Evolutionary conservation across 1,140 invertebrate species (phyloP).

Genomic region (Ganaspis sp.): DNA sequence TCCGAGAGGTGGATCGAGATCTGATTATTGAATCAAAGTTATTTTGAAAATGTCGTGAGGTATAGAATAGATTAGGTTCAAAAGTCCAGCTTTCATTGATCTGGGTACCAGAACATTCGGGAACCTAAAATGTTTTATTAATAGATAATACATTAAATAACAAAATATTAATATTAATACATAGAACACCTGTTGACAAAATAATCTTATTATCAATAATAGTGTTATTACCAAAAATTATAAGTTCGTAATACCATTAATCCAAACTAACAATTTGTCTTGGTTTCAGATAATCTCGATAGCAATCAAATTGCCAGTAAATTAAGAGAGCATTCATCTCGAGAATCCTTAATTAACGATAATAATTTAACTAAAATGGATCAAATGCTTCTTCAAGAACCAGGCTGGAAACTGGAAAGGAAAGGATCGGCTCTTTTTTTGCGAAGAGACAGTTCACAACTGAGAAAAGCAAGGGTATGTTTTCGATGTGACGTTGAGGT

Average conservation of each 20-base stretch:
- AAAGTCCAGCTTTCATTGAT: no score
- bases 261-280: background rate
- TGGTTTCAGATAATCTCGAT: background rate
- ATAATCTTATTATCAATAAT: no score
- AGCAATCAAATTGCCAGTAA: background rate
- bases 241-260: background rate
- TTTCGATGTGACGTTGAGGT: slow-evolving; percentile 76
- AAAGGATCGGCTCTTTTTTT: slow-evolving; percentile 73
- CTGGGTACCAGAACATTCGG: no score
- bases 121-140: no score
- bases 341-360: slow-evolving; percentile 12
- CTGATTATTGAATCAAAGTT: no score
- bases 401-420: slow-evolving; percentile 76
- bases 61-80: no score
- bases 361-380: slow-evolving; percentile 57
- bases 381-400: slow-evolving; percentile 69
- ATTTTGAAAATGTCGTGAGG: no score
- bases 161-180: no score
- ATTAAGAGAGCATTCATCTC: background rate
- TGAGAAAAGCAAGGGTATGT: slow-evolving; percentile 68
- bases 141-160: no score
- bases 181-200: no score
- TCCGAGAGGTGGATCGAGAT: no score
- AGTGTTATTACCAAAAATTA: no score
- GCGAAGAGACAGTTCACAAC: slow-evolving; percentile 67